These are phyloP conservation scores for Hemicentrotus pulcherrimus DNA, from an alignment of 35 echinoderm and acorn worm genomes.

Conservation along the genomic window DNA sequence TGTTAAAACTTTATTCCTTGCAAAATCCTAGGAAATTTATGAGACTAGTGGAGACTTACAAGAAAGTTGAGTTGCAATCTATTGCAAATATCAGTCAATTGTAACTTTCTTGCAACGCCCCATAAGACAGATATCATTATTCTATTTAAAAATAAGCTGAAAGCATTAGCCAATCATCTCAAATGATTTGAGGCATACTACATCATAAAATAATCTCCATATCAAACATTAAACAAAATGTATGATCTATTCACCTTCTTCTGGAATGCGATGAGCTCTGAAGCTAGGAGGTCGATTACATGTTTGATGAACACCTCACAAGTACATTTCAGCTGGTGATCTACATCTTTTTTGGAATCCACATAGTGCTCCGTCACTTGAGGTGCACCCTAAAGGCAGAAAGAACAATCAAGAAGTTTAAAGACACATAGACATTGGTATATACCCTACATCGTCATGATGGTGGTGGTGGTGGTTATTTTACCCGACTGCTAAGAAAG, in stretches of 20 bases:
- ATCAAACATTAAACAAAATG: neutral
- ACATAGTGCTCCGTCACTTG: conserved; percentile 89
- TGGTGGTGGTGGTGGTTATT: too few relatives aligned
- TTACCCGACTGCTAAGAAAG: too few relatives aligned
- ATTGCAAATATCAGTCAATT: too few relatives aligned
- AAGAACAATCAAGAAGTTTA: neutral
- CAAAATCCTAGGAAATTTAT: too few relatives aligned
- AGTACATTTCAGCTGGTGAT: conserved; percentile 91
- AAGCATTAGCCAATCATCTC: neutral
- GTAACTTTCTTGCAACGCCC: too few relatives aligned
- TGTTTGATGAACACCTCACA: conserved; percentile 91
- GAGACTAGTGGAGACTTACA: too few relatives aligned
- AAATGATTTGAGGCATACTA: neutral
- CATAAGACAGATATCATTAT: too few relatives aligned
- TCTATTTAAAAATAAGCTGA: neutral
- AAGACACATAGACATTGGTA: too few relatives aligned
- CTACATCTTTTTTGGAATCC: conserved; percentile 98
- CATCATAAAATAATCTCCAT: too few relatives aligned
- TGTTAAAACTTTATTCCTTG: too few relatives aligned
- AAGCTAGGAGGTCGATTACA: conserved; percentile 70
- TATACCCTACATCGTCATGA: too few relatives aligned
- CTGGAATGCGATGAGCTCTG: conserved; percentile 84
- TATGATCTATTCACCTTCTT: conserved; percentile 61
- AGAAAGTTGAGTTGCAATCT: too few relatives aligned
- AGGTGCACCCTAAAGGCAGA: conserved; percentile 74